Base-by-base conservation (phyloP, 2,888 invertebrate species). In the Mesorhabditis spiculigera region DNA sequence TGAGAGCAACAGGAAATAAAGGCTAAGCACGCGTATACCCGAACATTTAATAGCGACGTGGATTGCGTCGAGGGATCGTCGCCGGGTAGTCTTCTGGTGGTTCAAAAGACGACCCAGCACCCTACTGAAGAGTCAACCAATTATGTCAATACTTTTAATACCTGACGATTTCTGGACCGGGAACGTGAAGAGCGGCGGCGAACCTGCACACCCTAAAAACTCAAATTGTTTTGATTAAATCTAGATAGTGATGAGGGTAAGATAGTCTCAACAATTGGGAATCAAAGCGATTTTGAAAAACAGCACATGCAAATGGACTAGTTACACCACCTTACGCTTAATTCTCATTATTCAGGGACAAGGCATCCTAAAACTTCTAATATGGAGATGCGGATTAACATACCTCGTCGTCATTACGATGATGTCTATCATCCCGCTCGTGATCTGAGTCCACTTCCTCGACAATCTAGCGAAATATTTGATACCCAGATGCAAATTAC, bases 31-130 rank as follows among this genome's bases (percentile, higher is more conserved):
- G n/a, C 8, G 10, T 50, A 13, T 10, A 50, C 58, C 58, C n/a
- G 58, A 50, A 50, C 8, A 13, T 63, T 69, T 43, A 70, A 45
- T 72, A 68, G 63, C 75, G 72, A 66, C 76, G 71, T 5, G 78
- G 76, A 69, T 76, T 78, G n/a, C 76, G 71, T 16, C 78, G 75
- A 1, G 78, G 78, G 64, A 79, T 79, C 41, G 80, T 77, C 43
- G 75, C 73, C 10, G 72, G 71, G 71, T 75, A 77, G 58, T 10
- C 8, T 10, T 50, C 58, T 50, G 58, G n/a, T 13, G 58, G 58
- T n/a, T 50, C 58, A 50, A 50, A 50, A 10, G 58, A 50, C 58
- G 58, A 13, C n/a, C 58, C 58, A 50, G 10, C 58, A n/a, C 58
- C 58, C 8, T n/a, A 13, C 58, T 50, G 58, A 50, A 50, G 8